Evolutionary conservation across 2,113 vertebrate species (phyloP), one percentile per base, ranked within the genome.

Genomic region (Dryoscopus gambensis): DNA sequence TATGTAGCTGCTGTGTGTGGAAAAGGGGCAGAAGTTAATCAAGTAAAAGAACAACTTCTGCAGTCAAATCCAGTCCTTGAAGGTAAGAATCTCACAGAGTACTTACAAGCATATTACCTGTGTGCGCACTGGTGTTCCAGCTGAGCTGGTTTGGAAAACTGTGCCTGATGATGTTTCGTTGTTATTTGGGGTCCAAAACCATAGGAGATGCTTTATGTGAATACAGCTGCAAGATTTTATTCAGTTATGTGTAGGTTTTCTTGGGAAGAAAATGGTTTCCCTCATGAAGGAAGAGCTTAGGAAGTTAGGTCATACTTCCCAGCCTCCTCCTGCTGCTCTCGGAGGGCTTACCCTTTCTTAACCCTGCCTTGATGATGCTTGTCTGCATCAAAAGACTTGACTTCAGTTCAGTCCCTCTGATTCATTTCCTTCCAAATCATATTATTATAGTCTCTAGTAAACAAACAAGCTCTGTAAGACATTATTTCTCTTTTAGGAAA

Each of bases 41-140:
- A 99, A 98, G 99, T 99, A 44, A 99, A 99, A 97, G 99, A 99
- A 94, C 99, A 99, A 95, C 99, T 99, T 97, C 94, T 99, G 87
- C 99, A 99, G 97, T 99, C 99, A 70, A 99, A 99, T 97, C 99
- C 99, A 10, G 99, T 99, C 90, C 98, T 99, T 86, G 99, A 99
- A 98, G 99, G 99, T 99, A 98, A 98, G 99, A 96, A 30, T 69
- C 25, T 73, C 53, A 28, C 3, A 15, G 47, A n/a, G 5, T 18
- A 1, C 28, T 4, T 28, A 11, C 0, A 1, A 67, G 12, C 8
- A 1, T 28, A 7, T 65, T 60, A 16, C 20, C 13, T 89, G n/a
- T 70, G 20, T 33, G 16, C 47, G 16, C 50, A 15, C 30, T 40
- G 39, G 10, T 11, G 7, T 73, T 42, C 33, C n/a, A n/a, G n/a